A percentile compares a stretch with the other conserved stretches of the same genome.
phyloP scores from a whole-genome alignment of 2,888 invertebrate species.

The Pemphredon lugubris region DNA sequence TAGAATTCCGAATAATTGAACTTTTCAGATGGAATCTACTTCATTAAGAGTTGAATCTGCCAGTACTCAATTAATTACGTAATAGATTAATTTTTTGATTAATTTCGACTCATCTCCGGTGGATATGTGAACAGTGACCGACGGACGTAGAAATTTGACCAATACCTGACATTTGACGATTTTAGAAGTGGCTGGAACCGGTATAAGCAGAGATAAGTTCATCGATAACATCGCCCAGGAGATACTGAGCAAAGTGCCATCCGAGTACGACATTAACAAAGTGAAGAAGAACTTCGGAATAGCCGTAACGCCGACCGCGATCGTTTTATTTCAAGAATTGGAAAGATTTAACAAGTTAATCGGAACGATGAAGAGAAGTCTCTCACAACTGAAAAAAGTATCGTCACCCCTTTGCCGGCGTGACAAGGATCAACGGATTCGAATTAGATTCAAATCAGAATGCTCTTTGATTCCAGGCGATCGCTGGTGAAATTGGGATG shows the following conservation, averaged over 20 bases:
- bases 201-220: conserved; percentile 91
- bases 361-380: conserved; percentile 86
- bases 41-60: too few species aligned
- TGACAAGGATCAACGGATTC: too few species aligned
- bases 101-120: too few species aligned
- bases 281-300: conserved; percentile 91
- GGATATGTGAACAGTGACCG: too few species aligned
- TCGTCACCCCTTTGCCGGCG: background rate
- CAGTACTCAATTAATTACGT: too few species aligned
- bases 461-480: conserved; percentile 82
- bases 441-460: background rate
- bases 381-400: conserved; percentile 87
- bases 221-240: conserved; percentile 91
- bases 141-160: too few species aligned
- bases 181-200: conserved; percentile 20
- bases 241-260: conserved; percentile 89
- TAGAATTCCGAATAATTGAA: too few species aligned
- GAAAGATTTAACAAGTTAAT: conserved; percentile 93
- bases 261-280: conserved; percentile 89
- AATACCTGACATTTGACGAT: too few species aligned
- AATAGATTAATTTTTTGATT: too few species aligned
- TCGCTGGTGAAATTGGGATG: conserved; percentile 97
- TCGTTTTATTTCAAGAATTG: conserved; percentile 94
- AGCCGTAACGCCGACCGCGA: conserved; percentile 90
- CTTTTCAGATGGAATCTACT: too few species aligned